Evolutionary conservation across 2,797 vertebrate genomes (phyloP).

Genomic region (Mormyrus hasselquistii): DNA sequence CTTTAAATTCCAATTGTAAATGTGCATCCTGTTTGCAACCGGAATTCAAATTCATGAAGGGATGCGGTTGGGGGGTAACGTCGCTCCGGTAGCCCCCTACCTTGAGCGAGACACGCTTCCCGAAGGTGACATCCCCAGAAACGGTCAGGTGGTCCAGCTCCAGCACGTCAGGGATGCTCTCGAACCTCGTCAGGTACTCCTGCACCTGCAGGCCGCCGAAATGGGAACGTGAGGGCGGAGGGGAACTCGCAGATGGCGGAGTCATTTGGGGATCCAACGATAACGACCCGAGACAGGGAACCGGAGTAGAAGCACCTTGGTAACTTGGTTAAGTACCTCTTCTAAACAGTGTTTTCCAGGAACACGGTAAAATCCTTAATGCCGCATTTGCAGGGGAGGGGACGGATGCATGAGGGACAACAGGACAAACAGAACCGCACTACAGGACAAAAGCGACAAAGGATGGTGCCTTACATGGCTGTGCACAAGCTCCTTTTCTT

Average conservation of each 20-base stretch:
- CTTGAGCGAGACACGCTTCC: constrained; percentile 93
- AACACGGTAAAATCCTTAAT: background rate
- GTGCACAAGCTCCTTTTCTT: background rate
- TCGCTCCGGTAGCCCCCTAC: constrained; percentile 44
- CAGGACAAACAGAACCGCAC: background rate
- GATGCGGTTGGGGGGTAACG: background rate
- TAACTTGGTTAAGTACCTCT: background rate
- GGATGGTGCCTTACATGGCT: background rate
- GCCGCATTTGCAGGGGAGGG: background rate
- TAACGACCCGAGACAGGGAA: background rate
- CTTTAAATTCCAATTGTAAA: background rate
- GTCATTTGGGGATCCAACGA: background rate
- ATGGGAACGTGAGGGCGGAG: background rate
- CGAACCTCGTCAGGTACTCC: constrained; percentile 87
- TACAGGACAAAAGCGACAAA: background rate
- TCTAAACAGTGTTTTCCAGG: background rate
- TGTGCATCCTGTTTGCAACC: background rate
- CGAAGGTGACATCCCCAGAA: constrained; percentile 95
- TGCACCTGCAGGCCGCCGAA: constrained; percentile 71
- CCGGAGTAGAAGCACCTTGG: background rate
- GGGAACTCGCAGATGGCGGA: background rate
- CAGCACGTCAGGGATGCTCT: constrained; percentile 97
- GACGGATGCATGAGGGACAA: background rate
- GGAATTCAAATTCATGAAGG: background rate
- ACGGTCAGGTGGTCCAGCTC: constrained; percentile 97